These are phyloP conservation scores for Mechanitis mazaeus DNA, from an alignment of 2,888 invertebrate species.

Conservation along the genomic window DNA sequence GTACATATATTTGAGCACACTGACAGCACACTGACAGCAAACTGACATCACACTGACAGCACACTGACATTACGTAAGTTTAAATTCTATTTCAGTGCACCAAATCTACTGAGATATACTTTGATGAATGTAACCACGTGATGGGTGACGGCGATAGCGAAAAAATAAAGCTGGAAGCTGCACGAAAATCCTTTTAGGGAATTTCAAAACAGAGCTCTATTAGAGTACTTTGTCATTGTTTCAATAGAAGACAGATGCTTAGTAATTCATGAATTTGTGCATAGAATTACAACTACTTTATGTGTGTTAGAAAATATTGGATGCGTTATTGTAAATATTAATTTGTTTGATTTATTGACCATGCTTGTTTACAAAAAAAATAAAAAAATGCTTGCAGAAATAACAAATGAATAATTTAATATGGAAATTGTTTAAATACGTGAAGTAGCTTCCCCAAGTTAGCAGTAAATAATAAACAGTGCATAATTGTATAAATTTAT, in stretches of 20 bases:
- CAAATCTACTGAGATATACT: slow-evolving; percentile 26
- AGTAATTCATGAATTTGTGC: neutral
- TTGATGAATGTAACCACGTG: slow-evolving; percentile 27
- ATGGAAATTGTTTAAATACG: neutral
- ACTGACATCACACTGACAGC: neutral
- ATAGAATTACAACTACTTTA: too few relatives aligned
- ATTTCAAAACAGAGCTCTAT: slow-evolving; percentile 24
- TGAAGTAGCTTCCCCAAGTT: neutral
- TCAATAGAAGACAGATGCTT: neutral
- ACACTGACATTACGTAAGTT: slow-evolving; percentile 13
- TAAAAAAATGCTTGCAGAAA: neutral
- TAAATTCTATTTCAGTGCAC: slow-evolving; percentile 18
- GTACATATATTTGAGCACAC: neutral
- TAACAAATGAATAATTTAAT: neutral
- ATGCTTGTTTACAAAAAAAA: too few relatives aligned
- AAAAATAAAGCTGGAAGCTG: slow-evolving; percentile 31
- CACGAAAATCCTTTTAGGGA: slow-evolving; percentile 33
- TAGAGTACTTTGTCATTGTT: slow-evolving; percentile 11
- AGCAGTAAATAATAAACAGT: neutral
- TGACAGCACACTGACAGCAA: too few relatives aligned
- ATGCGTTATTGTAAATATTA: too few relatives aligned
- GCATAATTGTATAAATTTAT: neutral
- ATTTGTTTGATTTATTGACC: too few relatives aligned
- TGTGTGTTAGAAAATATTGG: too few relatives aligned
- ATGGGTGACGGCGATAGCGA: slow-evolving; percentile 21